A percentile compares a stretch with the other conserved stretches of the same genome.
Evolutionary conservation across 1,140 invertebrate species (phyloP).

Genomic region (Ceratoteleas bidentatus): DNA sequence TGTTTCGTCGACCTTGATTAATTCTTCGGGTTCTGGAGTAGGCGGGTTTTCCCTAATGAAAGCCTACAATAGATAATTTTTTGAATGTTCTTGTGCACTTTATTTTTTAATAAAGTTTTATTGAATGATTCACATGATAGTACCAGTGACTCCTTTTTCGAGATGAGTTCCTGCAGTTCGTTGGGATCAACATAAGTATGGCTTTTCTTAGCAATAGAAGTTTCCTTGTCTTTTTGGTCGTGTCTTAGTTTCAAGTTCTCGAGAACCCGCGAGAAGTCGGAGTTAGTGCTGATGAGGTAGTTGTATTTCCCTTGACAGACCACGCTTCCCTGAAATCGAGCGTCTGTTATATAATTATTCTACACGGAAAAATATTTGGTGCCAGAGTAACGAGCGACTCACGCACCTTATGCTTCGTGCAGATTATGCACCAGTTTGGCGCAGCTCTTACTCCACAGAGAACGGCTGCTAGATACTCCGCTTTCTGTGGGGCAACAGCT

Average conservation of each 20-base stretch:
- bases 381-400: too few species aligned
- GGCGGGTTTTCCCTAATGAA: conserved; percentile 2
- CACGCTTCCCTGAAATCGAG: conserved; percentile 81
- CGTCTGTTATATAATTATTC: too few species aligned
- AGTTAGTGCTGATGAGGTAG: conserved; percentile 80
- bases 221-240: conserved; percentile 9
- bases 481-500: too few species aligned
- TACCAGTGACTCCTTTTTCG: conserved; percentile 73
- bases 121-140: too few species aligned
- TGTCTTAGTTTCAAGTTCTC: not conserved
- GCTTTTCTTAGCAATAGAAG: conserved; percentile 37
- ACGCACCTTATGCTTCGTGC: too few species aligned
- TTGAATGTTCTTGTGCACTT: too few species aligned
- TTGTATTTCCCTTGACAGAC: conserved; percentile 83
- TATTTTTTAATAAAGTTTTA: too few species aligned
- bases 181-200: conserved; percentile 77
- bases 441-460: too few species aligned
- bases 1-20: conserved; percentile 20
- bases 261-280: conserved; percentile 81
- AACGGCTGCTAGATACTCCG: too few species aligned
- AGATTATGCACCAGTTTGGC: too few species aligned
- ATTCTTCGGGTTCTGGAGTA: conserved; percentile 28
- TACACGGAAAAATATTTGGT: too few species aligned
- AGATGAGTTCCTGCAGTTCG: conserved; percentile 26
- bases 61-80: too few species aligned